Evolutionary conservation across 2,888 invertebrate genomes (phyloP).

Genomic region (Podotricha telesiphe): DNA sequence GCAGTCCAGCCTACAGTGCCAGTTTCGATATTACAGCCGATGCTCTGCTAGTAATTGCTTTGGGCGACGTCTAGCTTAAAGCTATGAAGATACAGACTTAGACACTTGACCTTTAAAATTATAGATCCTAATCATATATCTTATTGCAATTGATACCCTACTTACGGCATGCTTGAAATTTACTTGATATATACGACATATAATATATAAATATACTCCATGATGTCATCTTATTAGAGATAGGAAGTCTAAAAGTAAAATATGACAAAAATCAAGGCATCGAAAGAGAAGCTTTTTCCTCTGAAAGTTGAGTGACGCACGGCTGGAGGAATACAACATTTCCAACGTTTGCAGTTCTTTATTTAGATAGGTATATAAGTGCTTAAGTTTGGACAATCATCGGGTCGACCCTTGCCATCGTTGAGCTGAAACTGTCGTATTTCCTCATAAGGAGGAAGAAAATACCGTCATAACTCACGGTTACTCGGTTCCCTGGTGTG

Average conservation of each 20-base stretch:
- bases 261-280: too few species aligned
- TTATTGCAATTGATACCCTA: too few species aligned
- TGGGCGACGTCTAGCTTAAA: slow-evolving; percentile 47
- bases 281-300: too few species aligned
- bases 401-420: slow-evolving; percentile 66
- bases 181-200: not conserved
- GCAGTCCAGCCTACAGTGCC: slow-evolving; percentile 62
- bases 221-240: not conserved
- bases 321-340: too few species aligned
- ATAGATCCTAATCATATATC: too few species aligned
- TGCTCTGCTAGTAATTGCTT: slow-evolving; percentile 58
- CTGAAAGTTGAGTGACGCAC: too few species aligned
- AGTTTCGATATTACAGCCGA: slow-evolving; percentile 63
- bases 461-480: slow-evolving; percentile 80
- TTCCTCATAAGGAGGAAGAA: slow-evolving; percentile 81
- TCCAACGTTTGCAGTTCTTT: not conserved
- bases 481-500: slow-evolving; percentile 77
- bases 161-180: too few species aligned
- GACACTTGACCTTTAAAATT: not conserved
- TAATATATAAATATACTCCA: too few species aligned
- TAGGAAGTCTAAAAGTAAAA: not conserved
- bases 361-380: slow-evolving; percentile 9
- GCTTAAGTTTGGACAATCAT: slow-evolving; percentile 72
- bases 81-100: slow-evolving; percentile 16
- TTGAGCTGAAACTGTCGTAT: slow-evolving; percentile 76